Base-by-base conservation (phyloP, 2,888 invertebrate genomes). In the Pristionchus arcanus region DNA sequence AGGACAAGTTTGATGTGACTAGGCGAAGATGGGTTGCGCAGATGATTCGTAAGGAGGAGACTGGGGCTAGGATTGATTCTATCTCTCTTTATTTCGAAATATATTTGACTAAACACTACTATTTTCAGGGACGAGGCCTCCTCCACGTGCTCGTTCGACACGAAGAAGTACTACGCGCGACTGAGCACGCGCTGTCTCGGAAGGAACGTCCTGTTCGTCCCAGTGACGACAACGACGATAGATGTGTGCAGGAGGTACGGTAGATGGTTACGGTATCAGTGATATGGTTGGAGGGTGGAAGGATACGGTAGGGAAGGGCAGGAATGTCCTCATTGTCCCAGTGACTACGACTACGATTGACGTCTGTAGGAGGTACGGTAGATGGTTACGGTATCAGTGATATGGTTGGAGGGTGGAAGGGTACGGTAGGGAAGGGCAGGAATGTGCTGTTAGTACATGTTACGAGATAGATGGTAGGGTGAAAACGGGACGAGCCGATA, bases 331-430 rank as follows among this genome's bases (percentile, higher is more conserved):
- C 15, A 92, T 92, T 77, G 92, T 94, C n/a, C 94, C 94, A n/a
- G 92, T 94, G 11, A 92, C 93, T 28, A 93, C 94, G 4, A 93
- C 94, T 0, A 95, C 95, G 21, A 95, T 95, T 92, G 93, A 93
- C 63, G 92, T 95, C 31, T 93, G 92, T 68, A 91, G 91, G 37
- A 95, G 94, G 93, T 93, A 84, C 68, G 42, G 9, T 42, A 42
- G 42, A n/a, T n/a, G 42, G 9, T 42, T 37, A 37, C 28, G 74
- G 4, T 34, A 74, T 9, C n/a, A n/a, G 15, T 15, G 77, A 16
- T 49, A 83, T 53, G 21, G 83, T 53, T n/a, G n/a, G 63, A 9
- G 13, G 13, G 34, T 42, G 66, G 85, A 53, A 9, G 68, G n/a
- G 42, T n/a, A 92, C 94, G 13, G 91, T 92, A 66, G 37, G 81